phyloP scores from a whole-genome alignment of 2,888 invertebrate species.

The Metallyticus violacea region DNA sequence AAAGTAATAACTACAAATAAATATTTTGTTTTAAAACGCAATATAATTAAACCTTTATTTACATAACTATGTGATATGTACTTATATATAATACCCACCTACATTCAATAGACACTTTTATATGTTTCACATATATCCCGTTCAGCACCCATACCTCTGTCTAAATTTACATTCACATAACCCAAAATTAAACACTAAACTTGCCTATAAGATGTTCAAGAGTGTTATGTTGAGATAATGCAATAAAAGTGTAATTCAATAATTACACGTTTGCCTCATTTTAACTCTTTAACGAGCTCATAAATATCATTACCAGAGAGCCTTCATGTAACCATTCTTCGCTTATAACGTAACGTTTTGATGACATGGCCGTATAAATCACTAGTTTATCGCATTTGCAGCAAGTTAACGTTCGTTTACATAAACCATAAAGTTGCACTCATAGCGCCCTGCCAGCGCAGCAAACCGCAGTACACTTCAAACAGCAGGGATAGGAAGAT shows the following conservation, averaged over 20 bases:
- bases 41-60: too few relatives aligned
- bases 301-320: background rate
- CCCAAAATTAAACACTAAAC: too few relatives aligned
- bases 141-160: too few relatives aligned
- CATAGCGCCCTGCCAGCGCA: background rate
- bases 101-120: too few relatives aligned
- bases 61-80: too few relatives aligned
- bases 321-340: background rate
- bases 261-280: background rate
- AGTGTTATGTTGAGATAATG: too few relatives aligned
- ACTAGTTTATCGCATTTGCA: background rate
- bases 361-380: background rate
- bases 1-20: too few relatives aligned
- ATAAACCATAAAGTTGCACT: background rate
- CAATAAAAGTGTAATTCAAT: too few relatives aligned
- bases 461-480: background rate
- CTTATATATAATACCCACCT: too few relatives aligned
- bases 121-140: too few relatives aligned
- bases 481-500: background rate
- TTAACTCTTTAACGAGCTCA: background rate
- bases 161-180: too few relatives aligned
- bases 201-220: too few relatives aligned
- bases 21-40: background rate
- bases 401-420: background rate
- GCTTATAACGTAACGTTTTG: background rate